These are phyloP conservation scores for Sorex araneus DNA, from an alignment of 2,113 vertebrate genomes.

Conservation along the genomic window DNA sequence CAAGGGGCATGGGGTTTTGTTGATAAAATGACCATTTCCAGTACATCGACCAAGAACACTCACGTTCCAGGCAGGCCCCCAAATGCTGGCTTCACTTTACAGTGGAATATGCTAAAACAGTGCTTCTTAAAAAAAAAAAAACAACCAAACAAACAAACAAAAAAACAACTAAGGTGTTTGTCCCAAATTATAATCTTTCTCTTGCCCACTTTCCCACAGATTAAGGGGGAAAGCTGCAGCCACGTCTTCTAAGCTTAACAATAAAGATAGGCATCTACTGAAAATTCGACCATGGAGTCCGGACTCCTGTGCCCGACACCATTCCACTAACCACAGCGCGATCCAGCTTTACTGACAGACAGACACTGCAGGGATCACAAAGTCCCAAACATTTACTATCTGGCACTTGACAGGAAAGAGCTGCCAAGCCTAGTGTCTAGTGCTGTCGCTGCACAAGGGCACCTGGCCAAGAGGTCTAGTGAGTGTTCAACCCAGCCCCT, in stretches of 20 bases:
- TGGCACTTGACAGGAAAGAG: background rate
- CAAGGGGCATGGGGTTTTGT: background rate
- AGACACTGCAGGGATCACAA: background rate
- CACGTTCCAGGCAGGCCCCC: conserved; percentile 10
- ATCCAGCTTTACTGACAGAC: background rate
- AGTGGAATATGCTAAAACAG: background rate
- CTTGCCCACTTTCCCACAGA: background rate
- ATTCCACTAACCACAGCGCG: background rate
- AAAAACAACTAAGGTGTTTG: conserved; percentile 24
- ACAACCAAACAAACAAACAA: no score
- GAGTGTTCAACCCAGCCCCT: background rate
- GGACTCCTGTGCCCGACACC: background rate
- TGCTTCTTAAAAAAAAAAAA: background rate
- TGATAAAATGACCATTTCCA: background rate
- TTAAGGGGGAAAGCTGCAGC: background rate
- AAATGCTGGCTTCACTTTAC: background rate
- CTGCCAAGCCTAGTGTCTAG: background rate
- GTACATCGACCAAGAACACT: background rate
- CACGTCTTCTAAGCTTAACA: conserved; percentile 10
- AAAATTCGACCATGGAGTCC: conserved; percentile 25
- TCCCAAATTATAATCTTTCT: conserved; percentile 18
- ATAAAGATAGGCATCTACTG: background rate
- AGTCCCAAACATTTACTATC: background rate
- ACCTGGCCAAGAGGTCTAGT: background rate
- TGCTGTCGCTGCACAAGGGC: background rate